Conservation (phyloP, 2,113 vertebrate genomes). For the Phaetusa simplex region DNA sequence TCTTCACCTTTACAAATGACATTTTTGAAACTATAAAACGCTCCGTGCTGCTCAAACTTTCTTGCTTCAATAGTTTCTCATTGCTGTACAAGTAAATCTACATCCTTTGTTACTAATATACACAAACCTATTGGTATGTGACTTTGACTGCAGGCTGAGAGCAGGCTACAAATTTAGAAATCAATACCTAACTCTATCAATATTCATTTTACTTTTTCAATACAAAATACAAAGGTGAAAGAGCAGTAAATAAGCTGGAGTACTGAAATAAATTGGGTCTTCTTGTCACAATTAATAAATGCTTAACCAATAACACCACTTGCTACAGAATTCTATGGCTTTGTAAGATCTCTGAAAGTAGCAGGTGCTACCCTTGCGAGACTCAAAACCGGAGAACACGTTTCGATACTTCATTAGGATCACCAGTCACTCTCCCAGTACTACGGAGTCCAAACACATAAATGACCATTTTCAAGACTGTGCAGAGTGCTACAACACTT, state of each 20-base stretch:
- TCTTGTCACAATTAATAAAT: slow-evolving; percentile 85
- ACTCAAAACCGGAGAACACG: not conserved
- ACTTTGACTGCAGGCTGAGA: slow-evolving; percentile 78
- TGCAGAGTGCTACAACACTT: not conserved
- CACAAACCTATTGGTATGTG: slow-evolving; percentile 68
- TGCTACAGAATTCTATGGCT: slow-evolving; percentile 50
- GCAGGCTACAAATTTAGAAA: slow-evolving; percentile 79
- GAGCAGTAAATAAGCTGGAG: slow-evolving; percentile 81
- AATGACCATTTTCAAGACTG: not conserved
- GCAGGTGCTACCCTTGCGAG: slow-evolving; percentile 24
- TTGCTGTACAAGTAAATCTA: slow-evolving; percentile 67
- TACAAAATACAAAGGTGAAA: slow-evolving; percentile 82
- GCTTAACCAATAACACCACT: slow-evolving; percentile 69
- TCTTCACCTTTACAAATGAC: slow-evolving; percentile 69
- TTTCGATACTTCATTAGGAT: not conserved
- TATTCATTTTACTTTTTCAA: slow-evolving; percentile 85
- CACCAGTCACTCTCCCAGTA: not conserved
- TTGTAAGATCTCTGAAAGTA: slow-evolving; percentile 34
- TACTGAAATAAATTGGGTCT: slow-evolving; percentile 80
- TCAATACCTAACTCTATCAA: slow-evolving; percentile 84
- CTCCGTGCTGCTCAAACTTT: slow-evolving; percentile 55
- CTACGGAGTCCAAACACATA: not conserved
- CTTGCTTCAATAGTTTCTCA: slow-evolving; percentile 64
- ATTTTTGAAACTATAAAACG: slow-evolving; percentile 69
- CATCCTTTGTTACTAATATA: slow-evolving; percentile 62